Base-by-base conservation (phyloP, 2,797 vertebrate genomes). In the Coendou prehensilis region DNA sequence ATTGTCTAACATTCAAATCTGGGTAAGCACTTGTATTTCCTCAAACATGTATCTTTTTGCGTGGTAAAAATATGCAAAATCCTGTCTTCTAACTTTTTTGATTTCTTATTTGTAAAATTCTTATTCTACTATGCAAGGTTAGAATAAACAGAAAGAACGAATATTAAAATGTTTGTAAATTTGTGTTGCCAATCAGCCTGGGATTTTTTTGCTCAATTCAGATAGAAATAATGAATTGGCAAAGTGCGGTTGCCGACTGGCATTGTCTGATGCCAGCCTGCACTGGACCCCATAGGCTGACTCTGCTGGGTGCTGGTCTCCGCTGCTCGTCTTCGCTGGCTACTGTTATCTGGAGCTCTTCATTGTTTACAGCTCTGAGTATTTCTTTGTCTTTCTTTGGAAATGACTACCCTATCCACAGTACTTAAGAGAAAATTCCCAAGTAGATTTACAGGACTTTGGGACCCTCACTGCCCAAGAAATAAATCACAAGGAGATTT, bases 91-190 rank as follows among this genome's bases (percentile, higher is more conserved):
- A 76, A n/a, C 4, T 37, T 54, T 26, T 89, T 50, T 61, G n/a
- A 59, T 82, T n/a, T 93, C 33, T 61, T 11, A 80, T 88, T 37
- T 80, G 45, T 90, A 92, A 85, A 81, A 85, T 71, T 78, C 3
- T 88, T 1, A 22, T 41, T 61, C 18, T 73, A 84, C 7, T n/a
- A n/a, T 28, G 50, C 1, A 89, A 63, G 76, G n/a, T 56, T 76
- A 83, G n/a, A 50, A 45, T 9, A 69, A 84, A 90, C 15, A 13
- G 28, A 94, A 7, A 91, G 1, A 91, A 73, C 50, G 41, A 37
- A 64, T 87, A 89, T 69, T 64, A 75, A 30, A 41, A 9, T 71
- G 2, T 15, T 61, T 71, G 6, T 50, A 95, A 92, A 30, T 47
- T 75, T 47, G 23, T 15, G 37, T 45, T 69, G 22, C 23, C 37